Evolutionary conservation across 2,113 vertebrate genomes (phyloP).

Genomic region (Benitochromis conjunctus): DNA sequence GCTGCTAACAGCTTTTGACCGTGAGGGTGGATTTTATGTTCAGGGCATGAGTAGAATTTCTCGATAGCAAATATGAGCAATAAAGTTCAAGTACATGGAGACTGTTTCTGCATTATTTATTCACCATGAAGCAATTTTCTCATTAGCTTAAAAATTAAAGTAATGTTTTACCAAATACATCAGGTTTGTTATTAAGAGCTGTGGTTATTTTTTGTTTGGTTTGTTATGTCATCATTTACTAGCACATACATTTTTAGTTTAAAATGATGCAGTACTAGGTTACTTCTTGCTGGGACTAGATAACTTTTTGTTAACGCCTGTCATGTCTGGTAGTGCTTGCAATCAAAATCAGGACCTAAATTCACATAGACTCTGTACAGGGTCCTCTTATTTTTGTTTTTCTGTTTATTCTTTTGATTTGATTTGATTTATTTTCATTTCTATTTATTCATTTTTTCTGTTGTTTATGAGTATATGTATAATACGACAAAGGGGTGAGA

Average conservation of each 20-base stretch:
- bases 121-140: background rate
- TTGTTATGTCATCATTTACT: background rate
- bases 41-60: background rate
- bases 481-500: background rate
- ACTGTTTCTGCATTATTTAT: background rate
- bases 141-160: background rate
- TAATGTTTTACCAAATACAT: background rate
- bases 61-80: background rate
- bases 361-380: background rate
- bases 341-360: background rate
- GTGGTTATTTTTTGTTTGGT: background rate
- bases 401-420: background rate
- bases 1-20: background rate
- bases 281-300: background rate
- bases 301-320: background rate
- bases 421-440: background rate
- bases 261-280: background rate
- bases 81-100: background rate
- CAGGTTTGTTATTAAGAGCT: background rate
- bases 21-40: background rate
- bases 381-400: background rate
- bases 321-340: background rate
- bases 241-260: background rate
- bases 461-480: background rate
- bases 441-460: background rate